Evolutionary conservation across 2,113 vertebrate genomes (phyloP).

Genomic region (Poeciliopsis occidentalis): DNA sequence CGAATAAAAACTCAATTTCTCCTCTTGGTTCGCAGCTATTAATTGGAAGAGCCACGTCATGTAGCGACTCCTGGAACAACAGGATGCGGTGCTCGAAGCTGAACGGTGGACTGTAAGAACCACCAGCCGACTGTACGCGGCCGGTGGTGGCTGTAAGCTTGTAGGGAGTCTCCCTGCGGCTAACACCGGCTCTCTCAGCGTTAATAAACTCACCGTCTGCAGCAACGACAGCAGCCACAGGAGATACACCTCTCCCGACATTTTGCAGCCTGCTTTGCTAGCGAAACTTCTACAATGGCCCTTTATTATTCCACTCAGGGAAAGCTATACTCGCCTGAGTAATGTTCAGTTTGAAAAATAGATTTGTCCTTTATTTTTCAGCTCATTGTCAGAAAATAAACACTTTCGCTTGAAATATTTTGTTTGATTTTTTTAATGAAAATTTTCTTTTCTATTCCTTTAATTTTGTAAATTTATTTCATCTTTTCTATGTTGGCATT

Average conservation of each 20-base stretch:
- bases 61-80: conserved; percentile 21
- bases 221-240: conserved; percentile 82
- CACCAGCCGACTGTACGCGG: neutral
- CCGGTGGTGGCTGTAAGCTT: too few species aligned
- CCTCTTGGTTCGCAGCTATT: neutral
- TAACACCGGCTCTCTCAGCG: accelerated
- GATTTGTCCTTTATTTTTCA: neutral
- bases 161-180: too few species aligned
- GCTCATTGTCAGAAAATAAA: accelerated
- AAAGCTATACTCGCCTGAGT: conserved; percentile 33
- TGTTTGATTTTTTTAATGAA: neutral
- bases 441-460: neutral
- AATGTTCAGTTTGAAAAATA: accelerated
- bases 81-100: conserved; percentile 10
- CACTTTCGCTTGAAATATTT: neutral
- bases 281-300: conserved; percentile 39
- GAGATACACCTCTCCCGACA: conserved; percentile 78
- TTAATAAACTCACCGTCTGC: conserved; percentile 82
- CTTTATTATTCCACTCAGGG: neutral
- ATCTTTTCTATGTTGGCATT: conserved; percentile 13
- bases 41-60: conserved; percentile 68
- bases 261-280: conserved; percentile 70
- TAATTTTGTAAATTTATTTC: too few species aligned
- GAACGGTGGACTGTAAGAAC: neutral
- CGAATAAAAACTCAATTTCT: neutral